Percentiles rank a stretch among this genome's conserved stretches.
These are phyloP conservation scores for Microcaecilia unicolor DNA, from an alignment of 2,797 vertebrate species.

Conservation along the genomic window DNA sequence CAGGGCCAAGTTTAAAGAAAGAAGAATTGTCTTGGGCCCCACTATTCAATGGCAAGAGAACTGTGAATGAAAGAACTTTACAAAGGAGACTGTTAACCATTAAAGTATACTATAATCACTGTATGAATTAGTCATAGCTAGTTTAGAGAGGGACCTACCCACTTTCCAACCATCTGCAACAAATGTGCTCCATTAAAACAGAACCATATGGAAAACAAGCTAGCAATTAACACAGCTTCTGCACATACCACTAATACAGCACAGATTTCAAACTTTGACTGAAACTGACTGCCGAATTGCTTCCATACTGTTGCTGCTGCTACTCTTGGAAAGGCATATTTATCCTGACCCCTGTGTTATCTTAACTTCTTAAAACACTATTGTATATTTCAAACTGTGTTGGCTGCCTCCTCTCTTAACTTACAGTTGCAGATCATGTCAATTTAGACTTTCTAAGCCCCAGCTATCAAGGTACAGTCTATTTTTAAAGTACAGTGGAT, in stretches of 20 bases:
- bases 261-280: slow-evolving; percentile 80
- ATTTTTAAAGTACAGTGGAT: no score
- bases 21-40: slow-evolving; percentile 52
- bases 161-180: slow-evolving; percentile 89
- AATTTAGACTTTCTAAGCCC: slow-evolving; percentile 17
- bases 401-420: slow-evolving; percentile 29
- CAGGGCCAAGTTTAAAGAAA: slow-evolving; percentile 47
- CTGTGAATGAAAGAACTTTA: slow-evolving; percentile 54
- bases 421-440: slow-evolving; percentile 32
- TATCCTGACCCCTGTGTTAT: slow-evolving; percentile 41
- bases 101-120: slow-evolving; percentile 57
- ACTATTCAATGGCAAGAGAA: slow-evolving; percentile 64
- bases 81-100: slow-evolving; percentile 51
- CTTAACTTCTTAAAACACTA: slow-evolving; percentile 32
- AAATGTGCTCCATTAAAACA: slow-evolving; percentile 92
- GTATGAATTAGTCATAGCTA: slow-evolving; percentile 67
- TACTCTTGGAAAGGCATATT: slow-evolving; percentile 63
- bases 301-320: slow-evolving; percentile 71
- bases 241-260: slow-evolving; percentile 66
- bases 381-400: slow-evolving; percentile 31
- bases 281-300: slow-evolving; percentile 82
- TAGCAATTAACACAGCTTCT: slow-evolving; percentile 88
- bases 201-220: slow-evolving; percentile 94
- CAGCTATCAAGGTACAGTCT: no score
- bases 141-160: slow-evolving; percentile 72